Evolutionary conservation across 2,113 vertebrate species (phyloP), one percentile per base, ranked within the genome.

Genomic region (Emydocephalus ijimae): DNA sequence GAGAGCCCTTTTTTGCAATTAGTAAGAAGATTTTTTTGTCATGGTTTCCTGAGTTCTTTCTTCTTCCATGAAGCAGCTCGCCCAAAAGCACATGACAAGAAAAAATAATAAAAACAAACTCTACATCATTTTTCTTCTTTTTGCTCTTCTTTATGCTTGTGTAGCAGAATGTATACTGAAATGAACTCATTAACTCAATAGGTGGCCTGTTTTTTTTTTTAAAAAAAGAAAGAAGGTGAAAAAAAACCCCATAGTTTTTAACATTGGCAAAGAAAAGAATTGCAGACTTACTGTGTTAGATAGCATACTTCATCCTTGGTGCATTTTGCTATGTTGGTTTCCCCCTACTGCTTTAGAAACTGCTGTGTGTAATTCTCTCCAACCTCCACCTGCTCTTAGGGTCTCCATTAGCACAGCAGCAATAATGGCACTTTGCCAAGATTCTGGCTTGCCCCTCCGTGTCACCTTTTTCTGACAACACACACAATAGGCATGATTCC

Each of bases 1-100:
- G 69, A 85, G 69, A 95, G 3, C 52, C 34, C 3, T 90, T 95
- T 24, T 92, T 96, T 93, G 48, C 48, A 95, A 91, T 94, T 95
- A 92, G 57, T 74, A 94, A 59, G 18, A 87, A 0, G 2, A 34
- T 54, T 91, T 94, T 50, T 61, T 61, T 92, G 64, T 69, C 29
- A 48, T 89, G 85, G n/a, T 1, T 0, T 81, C 4, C 29, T 52
- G 93, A 90, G 3, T 0, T 0, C 0, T n/a, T 91, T 34, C 34
- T 91, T 93, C 23, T 93, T 45, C n/a, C n/a, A 54, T 55, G 24
- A 92, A 0, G 20, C 81, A 91, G 12, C 50, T 39, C 91, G 90
- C 85, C 45, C 18, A 90, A 94, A 94, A 3, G 1, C 9, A 91
- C 0, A 0, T 0, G 0, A 86, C 4, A 93, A 24, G 92, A 45